Conservation (phyloP, 1,140 invertebrate species). For the Sinella curviseta region DNA sequence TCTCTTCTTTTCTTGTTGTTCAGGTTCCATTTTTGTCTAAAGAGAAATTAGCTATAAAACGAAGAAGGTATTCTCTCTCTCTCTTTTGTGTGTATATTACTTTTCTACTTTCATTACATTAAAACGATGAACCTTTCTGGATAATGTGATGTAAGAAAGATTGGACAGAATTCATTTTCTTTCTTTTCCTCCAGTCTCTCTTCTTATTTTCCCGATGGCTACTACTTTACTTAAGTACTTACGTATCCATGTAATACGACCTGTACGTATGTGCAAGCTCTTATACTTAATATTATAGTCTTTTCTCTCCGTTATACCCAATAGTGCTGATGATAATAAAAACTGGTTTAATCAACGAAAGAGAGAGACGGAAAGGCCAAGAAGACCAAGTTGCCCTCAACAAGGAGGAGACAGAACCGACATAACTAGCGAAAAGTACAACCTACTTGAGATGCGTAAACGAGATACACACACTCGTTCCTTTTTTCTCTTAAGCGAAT, state of each 20-base stretch:
- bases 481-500: background rate
- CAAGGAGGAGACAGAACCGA: background rate
- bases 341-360: constrained; percentile 14
- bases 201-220: constrained; percentile 17
- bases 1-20: background rate
- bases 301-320: background rate
- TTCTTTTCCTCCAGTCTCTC: background rate
- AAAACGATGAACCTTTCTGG: constrained; percentile 17
- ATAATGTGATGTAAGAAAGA: constrained; percentile 8
- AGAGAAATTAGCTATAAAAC: constrained; percentile 24
- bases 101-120: constrained; percentile 11
- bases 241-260: no score
- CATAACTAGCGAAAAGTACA: constrained; percentile 1
- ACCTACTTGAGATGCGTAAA: constrained; percentile 19
- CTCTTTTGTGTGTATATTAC: background rate
- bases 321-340: background rate
- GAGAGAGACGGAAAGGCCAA: background rate
- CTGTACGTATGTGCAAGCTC: no score
- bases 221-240: background rate
- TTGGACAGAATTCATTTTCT: constrained; percentile 15
- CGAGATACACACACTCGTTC: background rate
- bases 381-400: background rate
- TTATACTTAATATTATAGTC: no score
- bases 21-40: background rate
- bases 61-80: constrained; percentile 6